Evolutionary conservation across 2,113 vertebrate genomes (phyloP), one percentile per base, ranked within the genome.

Genomic region (Tympanuchus pallidicinctus): DNA sequence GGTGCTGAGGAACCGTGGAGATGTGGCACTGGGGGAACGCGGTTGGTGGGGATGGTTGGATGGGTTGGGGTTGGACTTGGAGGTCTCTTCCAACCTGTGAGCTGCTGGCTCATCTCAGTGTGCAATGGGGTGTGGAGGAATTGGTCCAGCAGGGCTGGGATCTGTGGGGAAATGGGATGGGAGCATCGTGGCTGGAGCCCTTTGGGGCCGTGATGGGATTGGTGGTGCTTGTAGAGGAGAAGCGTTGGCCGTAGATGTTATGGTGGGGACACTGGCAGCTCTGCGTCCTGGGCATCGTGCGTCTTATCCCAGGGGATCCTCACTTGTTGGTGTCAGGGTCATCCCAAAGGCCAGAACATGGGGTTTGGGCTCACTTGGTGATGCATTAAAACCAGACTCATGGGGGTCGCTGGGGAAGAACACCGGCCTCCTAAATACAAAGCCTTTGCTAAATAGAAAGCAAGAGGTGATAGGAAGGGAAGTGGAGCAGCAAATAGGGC

Each of bases 221-320:
- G 9, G 6, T 8, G 32, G 32, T 9, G 30, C 16, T 7, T 25
- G 28, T 2, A 17, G 18, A 6, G 45, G 36, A 40, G 36, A 57
- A 21, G 32, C 3, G 0, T n/a, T 13, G 52, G 27, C 32, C 13
- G 48, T 63, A 10, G 13, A 14, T 3, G 65, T 36, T 1, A 2
- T 2, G 1, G 1, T 9, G 48, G 67, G 81, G 64, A 30, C 0
- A 2, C 25, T 1, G 4, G 74, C 6, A 5, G 45, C 32, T 32
- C 1, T 8, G 66, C 12, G 4, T 2, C 20, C 0, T 20, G 1
- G 2, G 71, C 15, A 18, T 1, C 2, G 50, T 24, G 40, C 1
- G 8, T n/a, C 28, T 14, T 10, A 15, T 42, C 10, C 3, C 40
- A 42, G 36, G 75, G 38, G 24, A 19, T 28, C 6, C 70, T 50